Evolutionary conservation across 92 coral and sea anemone genomes (phyloP).

Genomic region (Epizoanthus illoricatus): DNA sequence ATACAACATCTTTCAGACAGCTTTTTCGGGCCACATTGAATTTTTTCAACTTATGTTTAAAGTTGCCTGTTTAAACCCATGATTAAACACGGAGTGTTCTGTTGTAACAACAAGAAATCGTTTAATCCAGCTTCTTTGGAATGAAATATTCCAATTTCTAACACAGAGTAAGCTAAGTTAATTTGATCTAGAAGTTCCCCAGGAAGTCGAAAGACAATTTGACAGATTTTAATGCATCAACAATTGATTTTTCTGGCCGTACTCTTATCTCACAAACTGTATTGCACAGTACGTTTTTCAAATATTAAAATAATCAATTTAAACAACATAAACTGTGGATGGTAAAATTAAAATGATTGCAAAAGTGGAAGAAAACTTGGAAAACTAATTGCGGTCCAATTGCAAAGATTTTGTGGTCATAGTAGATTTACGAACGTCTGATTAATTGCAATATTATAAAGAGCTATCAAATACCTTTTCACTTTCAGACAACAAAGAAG

Average conservation of each 20-base stretch:
- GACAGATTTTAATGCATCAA: background rate
- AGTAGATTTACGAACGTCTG: background rate
- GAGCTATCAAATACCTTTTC: background rate
- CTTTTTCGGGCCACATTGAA: too few relatives aligned
- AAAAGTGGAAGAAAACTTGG: too few relatives aligned
- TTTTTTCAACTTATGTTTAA: background rate
- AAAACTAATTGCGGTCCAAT: too few relatives aligned
- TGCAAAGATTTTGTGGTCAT: background rate
- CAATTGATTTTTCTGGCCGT: background rate
- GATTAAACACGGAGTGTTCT: background rate
- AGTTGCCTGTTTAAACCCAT: background rate
- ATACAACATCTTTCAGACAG: too few relatives aligned
- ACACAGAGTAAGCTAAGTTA: background rate
- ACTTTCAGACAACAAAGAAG: constrained; percentile 17
- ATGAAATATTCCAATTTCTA: too few relatives aligned
- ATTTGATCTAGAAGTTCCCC: background rate
- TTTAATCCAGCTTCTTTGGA: too few relatives aligned
- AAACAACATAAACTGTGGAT: too few relatives aligned
- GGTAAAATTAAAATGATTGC: too few relatives aligned
- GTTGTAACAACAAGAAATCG: too few relatives aligned
- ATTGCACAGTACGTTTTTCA: background rate
- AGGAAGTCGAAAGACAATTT: constrained; percentile 2
- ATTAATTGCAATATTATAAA: background rate
- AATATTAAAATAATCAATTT: background rate
- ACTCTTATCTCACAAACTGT: too few relatives aligned